Base-by-base conservation (phyloP, 2,888 invertebrate genomes). In the Sinodicranocentrus sp. region DNA sequence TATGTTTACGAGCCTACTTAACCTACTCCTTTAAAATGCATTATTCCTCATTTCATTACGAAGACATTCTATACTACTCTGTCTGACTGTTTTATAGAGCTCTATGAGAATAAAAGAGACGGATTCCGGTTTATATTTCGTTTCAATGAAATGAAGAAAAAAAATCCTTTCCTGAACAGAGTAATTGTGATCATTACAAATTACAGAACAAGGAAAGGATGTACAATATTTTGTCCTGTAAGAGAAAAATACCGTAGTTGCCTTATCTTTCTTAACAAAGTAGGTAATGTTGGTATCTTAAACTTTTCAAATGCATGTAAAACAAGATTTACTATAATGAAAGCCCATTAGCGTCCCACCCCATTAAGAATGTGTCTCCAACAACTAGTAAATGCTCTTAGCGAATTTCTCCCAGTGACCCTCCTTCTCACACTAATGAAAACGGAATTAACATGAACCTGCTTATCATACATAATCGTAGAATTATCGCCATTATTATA, bases 251-350 rank as follows among this genome's bases (percentile, higher is more conserved):
- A 13, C 13, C 6, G 17, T n/a, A 52, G n/a, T 25, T 23, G 33
- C n/a, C 25, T 44, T 28, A 26, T 52, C 52, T 52, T 26, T 52
- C 1, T 28, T 0, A 3, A 63, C n/a, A n/a, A n/a, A n/a, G n/a
- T n/a, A n/a, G n/a, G n/a, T n/a, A n/a, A n/a, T n/a, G n/a, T n/a
- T n/a, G 23, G 25, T 5, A 23, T 13, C 63, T n/a, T 26, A 63
- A 33, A 39, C 17, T 54, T 44, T 71, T 71, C 61, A 63, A 71
- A 80, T 72, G 15, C 79, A 57, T 80, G 79, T 80, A 54, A 33
- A 80, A 80, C 79, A 80, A 65, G 79, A 71, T 80, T 80, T 80
- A 78, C 78, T 61, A 39, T 80, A 80, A 71, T 72, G 57, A 65
- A 33, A 19, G 23, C 57, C 63, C 72, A 80, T 80, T 80, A 65